Base-by-base conservation (phyloP, 1,140 invertebrate genomes). In the Drosophila santomea region DNA sequence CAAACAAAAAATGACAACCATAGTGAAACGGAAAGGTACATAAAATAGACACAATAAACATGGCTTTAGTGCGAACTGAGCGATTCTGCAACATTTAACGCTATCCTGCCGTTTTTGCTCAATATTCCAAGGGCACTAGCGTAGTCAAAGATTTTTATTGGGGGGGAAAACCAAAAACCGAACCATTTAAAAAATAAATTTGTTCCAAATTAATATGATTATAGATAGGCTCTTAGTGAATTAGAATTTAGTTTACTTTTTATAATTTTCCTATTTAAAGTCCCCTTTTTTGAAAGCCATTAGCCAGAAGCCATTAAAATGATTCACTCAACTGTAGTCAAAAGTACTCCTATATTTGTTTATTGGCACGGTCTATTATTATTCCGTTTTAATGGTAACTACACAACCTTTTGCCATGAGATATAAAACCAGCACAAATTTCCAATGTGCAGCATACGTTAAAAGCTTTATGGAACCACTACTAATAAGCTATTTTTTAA, bases 321-420 rank as follows among this genome's bases (percentile, higher is more conserved):
- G 74, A 82, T 80, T 78, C 74, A 82, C 68, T 78, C 78, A 78
- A 80, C 80, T 78, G 80, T 78, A 74, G 51, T 58, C 51, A n/a
- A 35, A 52, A 75, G 51, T 56, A 80, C 72, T 80, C 41, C 66
- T 72, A 47, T 51, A 74, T 61, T 44, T 64, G 51, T 55, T 76
- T 44, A 50, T 61, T 71, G 25, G 43, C 51, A 32, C n/a, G 4
- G 28, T 60, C 2, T 20, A 63, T 63, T 57, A 36, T 60, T 45
- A 35, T 35, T 43, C 12, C 20, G 48, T 41, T 14, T 28, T 8
- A 44, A 28, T 32, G 7, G 15, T 20, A 36, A 52, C 5, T 12
- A 8, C 15, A 52, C 3, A 52, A 32, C 48, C 8, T 4, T 50
- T 50, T 32, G 5, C 0, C 3, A 14, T 14, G 12, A 12, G 38